phyloP scores from a whole-genome alignment of 2,797 vertebrate species.

The Champsocephalus esox region DNA sequence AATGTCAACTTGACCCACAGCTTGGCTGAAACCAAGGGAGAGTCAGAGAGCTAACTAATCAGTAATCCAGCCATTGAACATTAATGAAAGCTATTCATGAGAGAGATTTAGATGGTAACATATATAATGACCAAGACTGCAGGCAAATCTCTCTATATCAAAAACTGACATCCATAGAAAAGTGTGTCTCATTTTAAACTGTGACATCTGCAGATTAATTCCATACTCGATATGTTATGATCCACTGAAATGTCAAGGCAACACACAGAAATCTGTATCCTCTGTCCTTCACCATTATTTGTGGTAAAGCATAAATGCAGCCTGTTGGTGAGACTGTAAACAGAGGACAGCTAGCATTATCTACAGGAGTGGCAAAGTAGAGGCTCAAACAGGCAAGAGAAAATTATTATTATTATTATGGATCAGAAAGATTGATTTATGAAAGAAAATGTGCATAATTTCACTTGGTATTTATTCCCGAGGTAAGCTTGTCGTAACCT shows the following conservation, averaged over 20 bases:
- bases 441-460: conserved; percentile 15
- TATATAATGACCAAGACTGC: conserved; percentile 50
- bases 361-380: background rate
- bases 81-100: conserved; percentile 72
- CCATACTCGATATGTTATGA: too few relatives aligned
- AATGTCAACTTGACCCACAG: conserved; percentile 57
- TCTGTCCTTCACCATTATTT: background rate
- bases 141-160: background rate
- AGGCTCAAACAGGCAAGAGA: conserved; percentile 11
- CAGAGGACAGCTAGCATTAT: conserved; percentile 9
- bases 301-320: background rate
- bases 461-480: conserved; percentile 24
- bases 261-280: background rate
- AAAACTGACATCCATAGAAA: too few relatives aligned
- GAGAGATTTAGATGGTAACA: conserved; percentile 49
- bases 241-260: too few relatives aligned
- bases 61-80: conserved; percentile 68
- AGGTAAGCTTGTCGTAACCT: background rate
- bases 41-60: conserved; percentile 43
- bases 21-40: conserved; percentile 51
- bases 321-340: background rate
- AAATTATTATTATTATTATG: conserved; percentile 15
- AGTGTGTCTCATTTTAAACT: too few relatives aligned
- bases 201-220: too few relatives aligned
- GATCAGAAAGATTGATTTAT: conserved; percentile 44